Conservation (phyloP, 1,140 invertebrate genomes). For the Geopemphigus sp. region DNA sequence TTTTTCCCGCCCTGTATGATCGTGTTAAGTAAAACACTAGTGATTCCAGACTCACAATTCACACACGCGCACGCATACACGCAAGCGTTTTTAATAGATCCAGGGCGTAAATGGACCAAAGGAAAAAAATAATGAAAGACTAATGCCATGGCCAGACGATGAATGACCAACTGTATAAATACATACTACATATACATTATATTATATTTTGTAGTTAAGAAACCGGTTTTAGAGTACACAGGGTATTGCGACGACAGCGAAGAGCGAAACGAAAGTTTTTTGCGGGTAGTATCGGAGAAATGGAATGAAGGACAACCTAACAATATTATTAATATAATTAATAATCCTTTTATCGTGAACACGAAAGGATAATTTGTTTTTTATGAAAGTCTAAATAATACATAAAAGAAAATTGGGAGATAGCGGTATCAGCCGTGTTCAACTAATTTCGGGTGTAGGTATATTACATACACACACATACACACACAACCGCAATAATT, state of each 20-base stretch:
- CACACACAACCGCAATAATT: not conserved
- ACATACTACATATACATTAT: not conserved
- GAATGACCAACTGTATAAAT: not conserved
- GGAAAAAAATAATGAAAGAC: not conserved
- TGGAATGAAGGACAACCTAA: no score
- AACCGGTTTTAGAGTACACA: not conserved
- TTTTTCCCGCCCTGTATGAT: not conserved
- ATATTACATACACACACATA: no score
- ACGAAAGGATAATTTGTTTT: not conserved
- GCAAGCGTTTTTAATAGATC: slow-evolving; percentile 41
- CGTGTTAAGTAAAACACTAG: not conserved
- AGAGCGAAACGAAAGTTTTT: slow-evolving; percentile 3
- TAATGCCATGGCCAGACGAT: slow-evolving; percentile 29
- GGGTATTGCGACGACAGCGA: not conserved
- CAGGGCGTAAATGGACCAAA: slow-evolving; percentile 3
- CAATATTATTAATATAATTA: no score
- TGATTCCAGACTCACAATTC: not conserved
- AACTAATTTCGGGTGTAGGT: no score
- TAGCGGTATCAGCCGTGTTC: no score
- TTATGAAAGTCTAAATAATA: not conserved
- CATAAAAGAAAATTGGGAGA: no score
- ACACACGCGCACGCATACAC: not conserved
- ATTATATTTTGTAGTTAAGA: not conserved
- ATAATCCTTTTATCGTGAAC: not conserved
- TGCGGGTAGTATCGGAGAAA: no score